These are phyloP conservation scores for Hyposmocoma kahamanoa DNA, from an alignment of 1,140 invertebrate species.

Conservation along the genomic window DNA sequence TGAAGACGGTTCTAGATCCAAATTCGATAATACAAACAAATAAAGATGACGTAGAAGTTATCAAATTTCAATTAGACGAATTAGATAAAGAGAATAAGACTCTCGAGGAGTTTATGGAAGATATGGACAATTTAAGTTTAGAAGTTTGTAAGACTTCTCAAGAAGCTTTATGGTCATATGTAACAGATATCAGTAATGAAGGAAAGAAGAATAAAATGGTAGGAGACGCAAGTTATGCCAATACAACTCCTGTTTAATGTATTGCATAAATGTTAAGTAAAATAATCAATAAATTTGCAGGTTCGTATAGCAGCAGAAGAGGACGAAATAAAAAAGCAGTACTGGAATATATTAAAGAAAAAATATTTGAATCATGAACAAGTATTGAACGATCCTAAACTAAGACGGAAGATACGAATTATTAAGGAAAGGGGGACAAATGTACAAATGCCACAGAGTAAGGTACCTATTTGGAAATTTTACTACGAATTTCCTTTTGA, in stretches of 20 bases:
- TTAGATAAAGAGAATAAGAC: constrained; percentile 48
- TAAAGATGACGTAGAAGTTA: constrained; percentile 38
- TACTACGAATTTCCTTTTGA: no score
- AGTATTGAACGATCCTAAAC: constrained; percentile 30
- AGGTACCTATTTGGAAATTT: constrained; percentile 31
- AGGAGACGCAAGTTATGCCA: constrained; percentile 4
- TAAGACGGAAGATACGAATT: constrained; percentile 52
- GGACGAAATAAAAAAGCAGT: constrained; percentile 61
- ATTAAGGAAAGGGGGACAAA: constrained; percentile 58
- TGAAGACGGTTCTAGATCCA: constrained; percentile 54
- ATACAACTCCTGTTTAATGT: not conserved
- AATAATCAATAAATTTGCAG: constrained; percentile 25
- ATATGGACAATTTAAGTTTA: constrained; percentile 60
- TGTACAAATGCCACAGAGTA: constrained; percentile 60
- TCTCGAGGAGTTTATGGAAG: constrained; percentile 49
- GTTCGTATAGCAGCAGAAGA: constrained; percentile 55
- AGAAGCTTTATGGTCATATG: constrained; percentile 56
- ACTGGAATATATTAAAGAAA: constrained; percentile 57
- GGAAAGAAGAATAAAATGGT: constrained; percentile 62
- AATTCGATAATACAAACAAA: constrained; percentile 37
- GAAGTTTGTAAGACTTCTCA: constrained; percentile 63
- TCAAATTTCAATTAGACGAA: constrained; percentile 47
- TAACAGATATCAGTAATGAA: constrained; percentile 54
- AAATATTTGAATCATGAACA: constrained; percentile 43
- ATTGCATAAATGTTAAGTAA: not conserved